Conservation (phyloP, 2,113 vertebrate genomes). For the Mesoclemmys tuberculata region DNA sequence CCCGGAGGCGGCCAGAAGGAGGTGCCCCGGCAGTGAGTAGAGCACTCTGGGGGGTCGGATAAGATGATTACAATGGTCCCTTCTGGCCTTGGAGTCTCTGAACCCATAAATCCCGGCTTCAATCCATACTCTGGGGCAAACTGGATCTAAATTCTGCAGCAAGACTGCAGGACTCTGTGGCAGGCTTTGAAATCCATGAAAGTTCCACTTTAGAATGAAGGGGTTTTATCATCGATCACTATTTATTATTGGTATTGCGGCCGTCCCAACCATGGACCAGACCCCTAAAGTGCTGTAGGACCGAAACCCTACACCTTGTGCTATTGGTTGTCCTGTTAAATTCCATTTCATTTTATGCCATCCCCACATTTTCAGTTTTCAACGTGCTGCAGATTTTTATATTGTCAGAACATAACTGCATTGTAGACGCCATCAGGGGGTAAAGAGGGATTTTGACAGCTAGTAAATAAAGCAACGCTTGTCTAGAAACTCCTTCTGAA, state of each 20-base stretch:
- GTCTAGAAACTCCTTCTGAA: background rate
- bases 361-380: background rate
- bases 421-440: background rate
- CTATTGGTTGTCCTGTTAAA: background rate
- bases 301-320: background rate
- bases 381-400: fast-evolving
- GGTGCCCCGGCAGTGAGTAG: no score
- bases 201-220: background rate
- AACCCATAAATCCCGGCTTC: no score
- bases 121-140: background rate
- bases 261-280: background rate
- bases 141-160: background rate
- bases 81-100: no score
- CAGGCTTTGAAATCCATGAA: background rate
- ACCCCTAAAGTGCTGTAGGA: fast-evolving
- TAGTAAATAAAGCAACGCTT: background rate
- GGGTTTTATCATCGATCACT: background rate
- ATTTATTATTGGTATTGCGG: background rate
- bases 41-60: no score
- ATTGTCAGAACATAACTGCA: fast-evolving
- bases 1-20: no score
- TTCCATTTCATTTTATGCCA: background rate
- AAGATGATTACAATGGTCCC: no score
- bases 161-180: background rate
- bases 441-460: background rate